Base-by-base conservation (phyloP, 2,113 vertebrate species). In the Oryzias curvinotus region DNA sequence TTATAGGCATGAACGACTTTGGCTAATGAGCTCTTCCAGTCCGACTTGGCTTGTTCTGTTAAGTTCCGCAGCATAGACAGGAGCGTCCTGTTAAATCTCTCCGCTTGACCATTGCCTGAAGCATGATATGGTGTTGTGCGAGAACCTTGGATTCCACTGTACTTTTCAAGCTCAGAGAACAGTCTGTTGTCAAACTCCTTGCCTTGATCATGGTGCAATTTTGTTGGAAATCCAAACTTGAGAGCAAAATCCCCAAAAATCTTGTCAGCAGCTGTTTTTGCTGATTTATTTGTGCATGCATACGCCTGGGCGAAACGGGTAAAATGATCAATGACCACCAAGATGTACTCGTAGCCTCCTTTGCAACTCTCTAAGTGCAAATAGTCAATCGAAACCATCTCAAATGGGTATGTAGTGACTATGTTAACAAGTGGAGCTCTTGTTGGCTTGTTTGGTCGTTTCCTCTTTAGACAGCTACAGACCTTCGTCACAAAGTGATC, bases 361-460 rank as follows among this genome's bases (percentile, higher is more conserved):
- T 65, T 73, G 14, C 50, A 49, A 3, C 56, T 36, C 28, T 73
- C 62, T 1, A 65, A n/a, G 4, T 73, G 62, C 3, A 73, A 21
- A 46, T 46, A 47, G 36, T 56, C 53, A 15, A 56, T 57, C 18
- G 54, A 57, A 14, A 57, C 54, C 14, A 57, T 18, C 7, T 44
- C 14, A 44, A 57, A 57, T 7, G 43, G 55, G 21, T 45, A 57
- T 23, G 43, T 45, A 0, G 1, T 45, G 17, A 1, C 17, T 3
- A 45, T 57, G 3, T 8, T 18, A 3, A 23, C 55, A 26, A 66
- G 36, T 19, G 55, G 42, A 14, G 55, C 5, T 18, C 51, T 55
- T 30, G 43, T 60, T 1, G 1, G 1, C 18, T 54, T 60, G 7
- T 19, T 28, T 5, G 62, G 50, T 0, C 0, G 13, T 19, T 49